These are phyloP conservation scores for Mechanitis messenoides DNA, from an alignment of 2,888 invertebrate genomes.

Conservation along the genomic window DNA sequence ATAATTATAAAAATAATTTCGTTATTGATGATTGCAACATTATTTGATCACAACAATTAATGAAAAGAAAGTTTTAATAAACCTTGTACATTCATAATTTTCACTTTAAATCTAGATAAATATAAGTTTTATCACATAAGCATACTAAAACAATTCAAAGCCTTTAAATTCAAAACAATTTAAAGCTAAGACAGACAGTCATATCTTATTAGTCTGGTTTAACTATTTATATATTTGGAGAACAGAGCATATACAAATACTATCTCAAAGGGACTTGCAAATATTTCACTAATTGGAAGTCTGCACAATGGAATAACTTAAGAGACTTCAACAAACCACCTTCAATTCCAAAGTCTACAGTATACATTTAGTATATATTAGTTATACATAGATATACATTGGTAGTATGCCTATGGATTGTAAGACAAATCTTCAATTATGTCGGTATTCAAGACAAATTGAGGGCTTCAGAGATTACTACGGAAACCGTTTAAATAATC, in stretches of 20 bases:
- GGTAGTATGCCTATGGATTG: background rate
- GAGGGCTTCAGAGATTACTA: constrained; percentile 15
- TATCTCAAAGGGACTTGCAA: background rate
- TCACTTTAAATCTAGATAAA: too few relatives aligned
- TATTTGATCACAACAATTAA: too few relatives aligned
- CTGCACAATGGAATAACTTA: background rate
- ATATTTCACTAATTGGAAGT: background rate
- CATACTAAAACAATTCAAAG: too few relatives aligned
- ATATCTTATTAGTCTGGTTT: too few relatives aligned
- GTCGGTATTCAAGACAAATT: constrained; percentile 21
- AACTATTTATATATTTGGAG: background rate
- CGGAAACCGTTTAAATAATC: constrained; percentile 15
- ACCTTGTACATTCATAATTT: too few relatives aligned
- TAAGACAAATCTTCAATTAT: constrained; percentile 21
- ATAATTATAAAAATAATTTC: too few relatives aligned
- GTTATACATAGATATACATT: background rate
- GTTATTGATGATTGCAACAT: too few relatives aligned
- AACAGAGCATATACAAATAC: background rate
- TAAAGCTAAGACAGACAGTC: too few relatives aligned
- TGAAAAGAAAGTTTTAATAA: too few relatives aligned
- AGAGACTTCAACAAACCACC: background rate
- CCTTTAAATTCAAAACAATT: too few relatives aligned
- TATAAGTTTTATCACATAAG: too few relatives aligned
- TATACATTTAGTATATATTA: background rate
- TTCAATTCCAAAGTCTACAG: constrained; percentile 4